Evolutionary conservation across 2,888 invertebrate genomes (phyloP).

Genomic region (Hermaeophaga mercurialis): DNA sequence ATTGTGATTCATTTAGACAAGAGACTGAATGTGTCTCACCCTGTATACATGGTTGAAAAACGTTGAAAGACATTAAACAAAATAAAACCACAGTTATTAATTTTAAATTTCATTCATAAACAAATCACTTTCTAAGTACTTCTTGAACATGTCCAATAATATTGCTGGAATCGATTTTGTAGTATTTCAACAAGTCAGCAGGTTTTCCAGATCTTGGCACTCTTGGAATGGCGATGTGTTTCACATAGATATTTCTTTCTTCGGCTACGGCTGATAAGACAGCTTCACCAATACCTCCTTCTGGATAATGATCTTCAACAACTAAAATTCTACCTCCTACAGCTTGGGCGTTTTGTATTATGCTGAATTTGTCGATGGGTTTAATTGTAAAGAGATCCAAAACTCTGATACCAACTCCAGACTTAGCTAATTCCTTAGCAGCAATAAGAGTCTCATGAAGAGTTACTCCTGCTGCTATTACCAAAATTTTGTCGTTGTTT

Average conservation of each 20-base stretch:
- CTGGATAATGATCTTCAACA: constrained; percentile 95
- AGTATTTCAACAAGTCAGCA: constrained; percentile 79
- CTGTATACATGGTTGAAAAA: too few relatives aligned
- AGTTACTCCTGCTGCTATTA: constrained; percentile 91
- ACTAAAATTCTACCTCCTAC: constrained; percentile 81
- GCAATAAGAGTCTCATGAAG: constrained; percentile 86
- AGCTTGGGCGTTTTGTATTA: constrained; percentile 73
- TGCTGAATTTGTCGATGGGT: constrained; percentile 80
- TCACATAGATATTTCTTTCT: constrained; percentile 70
- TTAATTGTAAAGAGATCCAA: constrained; percentile 94
- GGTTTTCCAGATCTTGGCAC: constrained; percentile 92
- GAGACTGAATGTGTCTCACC: too few relatives aligned
- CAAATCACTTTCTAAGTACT: constrained; percentile 36
- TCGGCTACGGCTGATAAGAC: constrained; percentile 78
- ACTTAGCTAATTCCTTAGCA: constrained; percentile 69
- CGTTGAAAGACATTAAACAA: too few relatives aligned
- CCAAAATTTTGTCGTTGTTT: constrained; percentile 73
- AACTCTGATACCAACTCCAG: constrained; percentile 74
- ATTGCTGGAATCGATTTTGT: constrained; percentile 69
- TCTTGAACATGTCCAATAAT: constrained; percentile 72
- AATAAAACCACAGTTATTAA: too few relatives aligned
- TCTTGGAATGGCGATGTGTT: constrained; percentile 75
- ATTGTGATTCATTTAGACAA: too few relatives aligned
- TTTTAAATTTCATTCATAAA: not conserved
- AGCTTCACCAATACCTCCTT: constrained; percentile 94